These are phyloP conservation scores for Sipha maydis DNA, from an alignment of 2,888 invertebrate species.

Conservation along the genomic window DNA sequence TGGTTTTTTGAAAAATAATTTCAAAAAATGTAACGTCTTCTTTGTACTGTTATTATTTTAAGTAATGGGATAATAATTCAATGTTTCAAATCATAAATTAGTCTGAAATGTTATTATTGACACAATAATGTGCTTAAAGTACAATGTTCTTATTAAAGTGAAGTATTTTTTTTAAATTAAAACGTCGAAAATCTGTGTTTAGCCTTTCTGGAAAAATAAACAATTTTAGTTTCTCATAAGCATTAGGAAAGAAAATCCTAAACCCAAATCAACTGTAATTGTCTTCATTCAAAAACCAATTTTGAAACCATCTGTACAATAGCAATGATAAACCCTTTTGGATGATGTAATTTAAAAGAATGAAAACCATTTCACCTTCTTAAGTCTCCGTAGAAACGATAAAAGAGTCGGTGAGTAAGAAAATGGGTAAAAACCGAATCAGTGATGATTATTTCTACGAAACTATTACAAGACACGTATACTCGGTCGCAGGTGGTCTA, in stretches of 20 bases:
- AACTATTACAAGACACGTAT: constrained; percentile 7
- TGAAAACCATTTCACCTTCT: constrained; percentile 46
- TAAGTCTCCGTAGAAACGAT: constrained; percentile 9
- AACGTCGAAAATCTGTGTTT: background rate
- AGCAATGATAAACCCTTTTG: constrained; percentile 33
- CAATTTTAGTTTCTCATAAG: background rate
- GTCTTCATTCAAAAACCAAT: constrained; percentile 31
- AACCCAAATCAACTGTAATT: constrained; percentile 7
- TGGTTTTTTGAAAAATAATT: too few relatives aligned
- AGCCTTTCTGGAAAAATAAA: constrained; percentile 13
- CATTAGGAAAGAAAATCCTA: constrained; percentile 23
- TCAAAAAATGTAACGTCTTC: too few relatives aligned
- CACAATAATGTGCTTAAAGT: too few relatives aligned
- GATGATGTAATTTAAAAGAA: constrained; percentile 35
- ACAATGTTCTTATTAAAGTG: too few relatives aligned
- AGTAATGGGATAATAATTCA: too few relatives aligned
- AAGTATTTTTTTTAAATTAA: too few relatives aligned
- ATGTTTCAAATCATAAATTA: too few relatives aligned
- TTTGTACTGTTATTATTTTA: too few relatives aligned
- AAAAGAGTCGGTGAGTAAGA: constrained; percentile 10
- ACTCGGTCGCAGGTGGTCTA: background rate
- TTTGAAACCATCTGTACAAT: constrained; percentile 47
- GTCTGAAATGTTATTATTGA: too few relatives aligned
- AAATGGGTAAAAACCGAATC: constrained; percentile 20
- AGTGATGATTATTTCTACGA: constrained; percentile 14